Percentiles rank a stretch among this genome's conserved stretches.
These are phyloP conservation scores for Pyrgilauda ruficollis DNA, from an alignment of 2,113 vertebrate species.

Conservation along the genomic window DNA sequence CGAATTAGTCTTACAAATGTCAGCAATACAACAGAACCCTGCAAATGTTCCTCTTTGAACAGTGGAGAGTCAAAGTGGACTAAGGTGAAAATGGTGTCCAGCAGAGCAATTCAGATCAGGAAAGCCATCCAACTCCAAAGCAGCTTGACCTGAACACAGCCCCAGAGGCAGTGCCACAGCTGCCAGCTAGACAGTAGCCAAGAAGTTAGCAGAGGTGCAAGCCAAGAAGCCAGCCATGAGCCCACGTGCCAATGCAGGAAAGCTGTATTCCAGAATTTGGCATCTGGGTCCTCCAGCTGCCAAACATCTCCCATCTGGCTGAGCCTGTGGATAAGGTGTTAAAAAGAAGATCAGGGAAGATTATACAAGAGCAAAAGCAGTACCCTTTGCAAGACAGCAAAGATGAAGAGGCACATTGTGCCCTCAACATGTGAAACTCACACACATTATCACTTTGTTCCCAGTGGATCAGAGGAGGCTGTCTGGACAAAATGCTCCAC, in stretches of 20 bases:
- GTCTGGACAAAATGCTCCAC: not conserved
- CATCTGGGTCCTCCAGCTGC: conserved; percentile 33
- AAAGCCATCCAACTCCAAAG: not conserved
- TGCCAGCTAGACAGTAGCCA: conserved; percentile 2
- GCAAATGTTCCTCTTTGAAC: not conserved
- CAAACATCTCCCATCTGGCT: conserved; percentile 4
- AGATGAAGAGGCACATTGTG: not conserved
- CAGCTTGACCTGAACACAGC: not conserved
- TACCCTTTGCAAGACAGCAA: not conserved
- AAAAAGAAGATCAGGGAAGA: not conserved
- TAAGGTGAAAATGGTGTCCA: not conserved
- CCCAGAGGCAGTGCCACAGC: not conserved
- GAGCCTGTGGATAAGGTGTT: not conserved
- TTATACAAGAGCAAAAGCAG: not conserved
- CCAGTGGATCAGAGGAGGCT: not conserved
- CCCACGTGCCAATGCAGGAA: not conserved
- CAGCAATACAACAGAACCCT: not conserved
- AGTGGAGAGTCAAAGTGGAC: not conserved
- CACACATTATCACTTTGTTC: not conserved
- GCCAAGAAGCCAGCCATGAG: conserved; percentile 31
- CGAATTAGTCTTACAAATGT: not conserved
- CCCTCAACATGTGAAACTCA: not conserved
- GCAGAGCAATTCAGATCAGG: not conserved
- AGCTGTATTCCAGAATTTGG: conserved; percentile 12
- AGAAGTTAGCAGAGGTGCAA: not conserved